These are phyloP conservation scores for Crypturellus undulatus DNA, from an alignment of 2,113 vertebrate genomes.

Conservation along the genomic window DNA sequence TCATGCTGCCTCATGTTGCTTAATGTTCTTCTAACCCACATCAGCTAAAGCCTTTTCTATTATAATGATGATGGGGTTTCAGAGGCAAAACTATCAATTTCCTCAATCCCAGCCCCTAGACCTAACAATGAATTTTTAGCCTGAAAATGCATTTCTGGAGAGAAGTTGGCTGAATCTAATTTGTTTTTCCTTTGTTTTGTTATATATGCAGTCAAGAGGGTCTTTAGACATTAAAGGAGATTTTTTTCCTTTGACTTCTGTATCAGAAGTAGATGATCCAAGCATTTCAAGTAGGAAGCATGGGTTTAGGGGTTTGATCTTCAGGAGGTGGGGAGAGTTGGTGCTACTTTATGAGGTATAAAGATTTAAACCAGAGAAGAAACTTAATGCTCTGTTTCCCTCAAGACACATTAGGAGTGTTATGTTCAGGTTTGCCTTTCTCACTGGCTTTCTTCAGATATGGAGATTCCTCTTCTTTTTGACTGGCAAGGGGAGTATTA, in stretches of 20 bases:
- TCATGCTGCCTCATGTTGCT: fast-evolving
- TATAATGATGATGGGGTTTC: not conserved
- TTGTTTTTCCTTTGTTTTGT: not conserved
- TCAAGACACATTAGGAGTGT: not conserved
- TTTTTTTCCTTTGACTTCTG: not conserved
- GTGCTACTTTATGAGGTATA: not conserved
- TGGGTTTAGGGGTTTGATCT: not conserved
- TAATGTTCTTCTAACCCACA: not conserved
- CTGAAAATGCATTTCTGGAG: no score
- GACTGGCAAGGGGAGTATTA: not conserved
- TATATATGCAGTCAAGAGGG: not conserved
- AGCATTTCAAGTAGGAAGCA: not conserved
- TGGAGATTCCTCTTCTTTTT: not conserved
- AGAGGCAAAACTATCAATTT: not conserved
- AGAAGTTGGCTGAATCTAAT: not conserved
- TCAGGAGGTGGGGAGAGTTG: fast-evolving
- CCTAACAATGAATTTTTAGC: no score
- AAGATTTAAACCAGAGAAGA: not conserved
- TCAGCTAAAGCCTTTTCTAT: not conserved
- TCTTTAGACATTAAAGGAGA: not conserved
- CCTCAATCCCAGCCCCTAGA: not conserved
- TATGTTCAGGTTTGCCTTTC: not conserved
- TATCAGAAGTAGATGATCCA: not conserved
- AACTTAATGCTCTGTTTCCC: not conserved
- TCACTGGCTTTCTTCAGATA: not conserved